These are phyloP conservation scores for Drosophila burlai DNA, from an alignment of 1,140 invertebrate species.

Conservation along the genomic window DNA sequence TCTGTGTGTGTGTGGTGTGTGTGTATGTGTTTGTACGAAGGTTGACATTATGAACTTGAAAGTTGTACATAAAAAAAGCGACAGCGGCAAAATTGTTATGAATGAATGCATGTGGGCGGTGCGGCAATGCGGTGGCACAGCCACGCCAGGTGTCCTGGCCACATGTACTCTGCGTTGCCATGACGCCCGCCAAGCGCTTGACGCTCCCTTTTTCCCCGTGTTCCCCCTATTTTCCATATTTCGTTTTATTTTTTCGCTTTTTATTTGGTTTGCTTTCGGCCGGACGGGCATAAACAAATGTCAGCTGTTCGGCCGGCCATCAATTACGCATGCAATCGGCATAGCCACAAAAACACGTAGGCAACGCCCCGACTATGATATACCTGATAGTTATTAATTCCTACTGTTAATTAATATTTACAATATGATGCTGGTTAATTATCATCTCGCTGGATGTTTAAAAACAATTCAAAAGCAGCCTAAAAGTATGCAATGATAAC, in stretches of 20 bases:
- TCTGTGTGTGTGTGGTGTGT: background rate
- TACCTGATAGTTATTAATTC: background rate
- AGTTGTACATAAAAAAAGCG: constrained; percentile 64
- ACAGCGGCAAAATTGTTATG: constrained; percentile 66
- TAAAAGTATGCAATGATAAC: background rate
- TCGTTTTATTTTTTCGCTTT: constrained; percentile 23
- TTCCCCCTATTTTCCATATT: background rate
- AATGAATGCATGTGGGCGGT: constrained; percentile 72
- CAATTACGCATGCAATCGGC: constrained; percentile 78
- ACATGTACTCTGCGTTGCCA: constrained; percentile 44
- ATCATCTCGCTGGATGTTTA: background rate
- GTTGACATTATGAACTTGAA: constrained; percentile 84
- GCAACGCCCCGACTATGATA: background rate
- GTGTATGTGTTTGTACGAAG: constrained; percentile 56
- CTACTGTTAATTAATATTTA: background rate
- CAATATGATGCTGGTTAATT: too few relatives aligned
- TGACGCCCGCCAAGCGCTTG: constrained; percentile 56
- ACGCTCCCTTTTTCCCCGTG: constrained; percentile 3
- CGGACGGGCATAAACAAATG: constrained; percentile 63
- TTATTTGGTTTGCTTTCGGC: constrained; percentile 39
- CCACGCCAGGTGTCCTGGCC: constrained; percentile 15
- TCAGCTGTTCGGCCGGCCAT: constrained; percentile 70
- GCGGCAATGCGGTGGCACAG: constrained; percentile 19
- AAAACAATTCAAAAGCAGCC: background rate
- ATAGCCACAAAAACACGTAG: constrained; percentile 20